Base-by-base conservation (phyloP, 2,888 invertebrate genomes). In the Sphaerophoria taeniata region DNA sequence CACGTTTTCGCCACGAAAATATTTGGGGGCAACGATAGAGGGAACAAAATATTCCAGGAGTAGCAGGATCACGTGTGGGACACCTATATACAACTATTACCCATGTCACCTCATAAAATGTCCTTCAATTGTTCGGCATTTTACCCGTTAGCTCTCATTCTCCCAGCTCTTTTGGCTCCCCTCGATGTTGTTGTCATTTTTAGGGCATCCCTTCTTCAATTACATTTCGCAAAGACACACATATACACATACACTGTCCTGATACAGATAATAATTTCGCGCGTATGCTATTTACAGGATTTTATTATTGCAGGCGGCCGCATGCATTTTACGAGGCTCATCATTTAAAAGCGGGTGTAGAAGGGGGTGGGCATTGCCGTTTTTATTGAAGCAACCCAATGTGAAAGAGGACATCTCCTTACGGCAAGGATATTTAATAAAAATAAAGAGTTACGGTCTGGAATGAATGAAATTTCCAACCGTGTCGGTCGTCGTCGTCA, bases 251-350 rank as follows among this genome's bases (percentile, higher is more conserved):
- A 65, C 72, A 73, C 65, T 53, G 51, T 55, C n/a, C 24, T 70
- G 39, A 74, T 61, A 58, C 36, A 36, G 7, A 36, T 6, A 36
- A 36, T 36, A 36, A 36, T 36, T 36, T 67, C 33, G 70, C 76
- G 74, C 79, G 81, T 77, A 73, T 80, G 76, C 55, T 77, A 70
- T 83, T 74, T 74, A 78, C 83, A 78, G 77, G 83, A 74, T 83
- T 83, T 85, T 81, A 73, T 85, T 85, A 85, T 81, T 85, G 85
- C 85, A 85, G n/a, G 73, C 73, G 58, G 73, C 80, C 85, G 31
- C 67, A 85, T 85, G 80, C 85, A 85, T 85, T 85, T 85, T 85
- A 85, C 76, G 80, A 76, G 61, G 60, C 45, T 72, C 72, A 80
- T 85, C 75, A 79, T 75, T 81, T 75, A 61, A 47, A 43, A 43